These are phyloP conservation scores for Cephalopterus ornatus DNA, from an alignment of 2,113 vertebrate species.

Conservation along the genomic window DNA sequence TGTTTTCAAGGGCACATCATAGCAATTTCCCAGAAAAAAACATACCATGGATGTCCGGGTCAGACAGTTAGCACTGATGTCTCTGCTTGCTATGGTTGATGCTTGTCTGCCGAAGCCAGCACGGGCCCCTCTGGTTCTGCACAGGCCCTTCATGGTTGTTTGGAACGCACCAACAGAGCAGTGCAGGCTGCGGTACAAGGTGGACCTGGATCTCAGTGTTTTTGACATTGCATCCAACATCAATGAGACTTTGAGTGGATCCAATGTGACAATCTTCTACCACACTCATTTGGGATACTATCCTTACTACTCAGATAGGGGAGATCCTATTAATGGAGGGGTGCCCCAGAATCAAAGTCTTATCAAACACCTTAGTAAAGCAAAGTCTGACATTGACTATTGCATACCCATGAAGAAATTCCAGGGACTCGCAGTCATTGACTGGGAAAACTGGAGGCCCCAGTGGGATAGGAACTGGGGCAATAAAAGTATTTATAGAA, in stretches of 20 bases:
- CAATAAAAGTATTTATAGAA: conserved; percentile 83
- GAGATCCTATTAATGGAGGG: conserved; percentile 81
- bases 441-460: conserved; percentile 92
- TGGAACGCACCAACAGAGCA: conserved; percentile 88
- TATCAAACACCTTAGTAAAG: conserved; percentile 83
- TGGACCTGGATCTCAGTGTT: conserved; percentile 84
- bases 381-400: conserved; percentile 79
- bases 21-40: neutral
- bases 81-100: neutral
- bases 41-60: conserved; percentile 61
- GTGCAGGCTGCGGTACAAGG: conserved; percentile 82
- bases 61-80: neutral
- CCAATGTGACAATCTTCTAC: conserved; percentile 88
- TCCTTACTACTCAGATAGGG: conserved; percentile 80
- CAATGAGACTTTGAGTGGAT: conserved; percentile 86
- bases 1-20: neutral
- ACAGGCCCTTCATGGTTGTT: conserved; percentile 84
- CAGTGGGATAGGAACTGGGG: conserved; percentile 93
- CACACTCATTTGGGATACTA: conserved; percentile 87
- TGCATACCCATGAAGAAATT: conserved; percentile 83
- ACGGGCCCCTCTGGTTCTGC: conserved; percentile 72
- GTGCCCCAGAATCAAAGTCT: conserved; percentile 88
- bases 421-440: conserved; percentile 85
- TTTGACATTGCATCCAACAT: conserved; percentile 88
- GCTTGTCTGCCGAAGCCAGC: conserved; percentile 66